Evolutionary conservation across 2,888 invertebrate genomes (phyloP), one percentile per base, ranked within the genome.

Genomic region (Stenodema calcarata): DNA sequence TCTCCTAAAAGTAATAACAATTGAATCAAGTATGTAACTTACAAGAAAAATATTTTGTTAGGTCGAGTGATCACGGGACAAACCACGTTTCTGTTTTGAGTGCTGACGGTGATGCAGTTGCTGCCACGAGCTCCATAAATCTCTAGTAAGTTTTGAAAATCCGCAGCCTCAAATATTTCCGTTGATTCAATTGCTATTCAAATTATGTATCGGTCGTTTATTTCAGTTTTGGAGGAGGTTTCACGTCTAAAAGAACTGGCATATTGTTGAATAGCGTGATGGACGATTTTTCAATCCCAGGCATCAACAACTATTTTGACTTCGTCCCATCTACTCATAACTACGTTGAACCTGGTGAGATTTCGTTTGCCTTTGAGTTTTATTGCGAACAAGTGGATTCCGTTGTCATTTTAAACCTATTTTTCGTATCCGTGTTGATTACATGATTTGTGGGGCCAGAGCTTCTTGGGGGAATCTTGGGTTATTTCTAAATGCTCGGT

Each of bases 221-320:
- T 54, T 62, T 2, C 28, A 89, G 89, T 81, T 89, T 89, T 91
- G 99, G 98, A 1, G 95, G 97, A 0, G 95, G 95, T 87, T 93
- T 95, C 88, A 93, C 95, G 1, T 97, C 97, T 0, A 92, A 92
- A 35, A 94, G 94, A 83, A 96, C 97, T 0, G 99, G 98, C 0
- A 96, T 99, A 35, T 92, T 99, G n/a, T 95, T 97, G 91, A 99
- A 99, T 91, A 96, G 97, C 91, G 96, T 96, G 88, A 98, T 99
- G 97, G 97, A 98, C 89, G 99, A 99, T 90, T 99, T 99, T 91
- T 96, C 97, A 0, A 94, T 95, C 0, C 95, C 96, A 0, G 94
- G 94, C 41, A 93, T 95, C 87, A 92, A 93, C 0, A 95, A 95
- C 90, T 93, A 92, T 88, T 96, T 95, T 90, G 94, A 93, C 0